Conservation (phyloP, 1,140 invertebrate genomes). For the Pseudomyrmex flavicornis region DNA sequence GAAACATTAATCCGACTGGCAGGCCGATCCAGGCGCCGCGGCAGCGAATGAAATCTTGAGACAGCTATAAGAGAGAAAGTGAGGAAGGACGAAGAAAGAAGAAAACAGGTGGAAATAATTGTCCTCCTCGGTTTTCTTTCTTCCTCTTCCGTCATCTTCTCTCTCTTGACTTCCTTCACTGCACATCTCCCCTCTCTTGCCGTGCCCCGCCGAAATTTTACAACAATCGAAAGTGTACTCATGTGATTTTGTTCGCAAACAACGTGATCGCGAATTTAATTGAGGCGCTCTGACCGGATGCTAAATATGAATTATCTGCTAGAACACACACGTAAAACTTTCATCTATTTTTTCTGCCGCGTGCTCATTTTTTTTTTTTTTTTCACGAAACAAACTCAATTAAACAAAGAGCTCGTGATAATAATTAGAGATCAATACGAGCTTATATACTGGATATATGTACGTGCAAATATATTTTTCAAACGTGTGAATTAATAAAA, state of each 20-base stretch:
- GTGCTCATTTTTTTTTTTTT: too few species aligned
- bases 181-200: background rate
- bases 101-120: slow-evolving; percentile 46
- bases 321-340: background rate
- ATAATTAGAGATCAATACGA: too few species aligned
- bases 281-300: too few species aligned
- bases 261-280: background rate
- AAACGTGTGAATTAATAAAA: too few species aligned
- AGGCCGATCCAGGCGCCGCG: slow-evolving; percentile 48
- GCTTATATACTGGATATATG: too few species aligned
- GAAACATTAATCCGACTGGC: slow-evolving; percentile 70
- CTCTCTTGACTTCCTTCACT: background rate
- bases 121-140: slow-evolving; percentile 1
- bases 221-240: slow-evolving; percentile 4
- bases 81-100: background rate
- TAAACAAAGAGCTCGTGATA: too few species aligned
- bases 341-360: background rate
- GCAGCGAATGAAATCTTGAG: slow-evolving; percentile 58
- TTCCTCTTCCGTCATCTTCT: too few species aligned
- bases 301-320: background rate
- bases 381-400: too few species aligned
- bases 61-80: slow-evolving; percentile 44
- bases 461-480: too few species aligned
- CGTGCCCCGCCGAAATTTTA: slow-evolving; percentile 23
- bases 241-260: background rate